Percentiles rank a stretch among this genome's conserved stretches.
Conservation (phyloP, 2,113 vertebrate genomes). For the Scomber scombrus region DNA sequence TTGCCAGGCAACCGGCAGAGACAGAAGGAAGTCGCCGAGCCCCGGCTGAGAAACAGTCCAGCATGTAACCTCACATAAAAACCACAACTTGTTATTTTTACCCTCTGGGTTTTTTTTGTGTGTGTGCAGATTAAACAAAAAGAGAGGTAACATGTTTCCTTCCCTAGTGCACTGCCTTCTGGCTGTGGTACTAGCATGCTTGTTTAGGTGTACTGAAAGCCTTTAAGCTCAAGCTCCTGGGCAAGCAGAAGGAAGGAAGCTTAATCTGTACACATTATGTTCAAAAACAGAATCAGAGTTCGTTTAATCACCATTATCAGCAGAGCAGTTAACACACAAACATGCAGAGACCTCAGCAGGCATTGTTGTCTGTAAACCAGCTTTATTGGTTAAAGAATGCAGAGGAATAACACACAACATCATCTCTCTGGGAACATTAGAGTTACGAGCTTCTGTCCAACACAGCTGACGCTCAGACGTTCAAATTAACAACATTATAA, state of each 20-base stretch:
- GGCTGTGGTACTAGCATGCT: too few species aligned
- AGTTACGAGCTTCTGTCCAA: conserved; percentile 42
- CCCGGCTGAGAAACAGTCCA: too few species aligned
- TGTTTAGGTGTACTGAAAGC: background rate
- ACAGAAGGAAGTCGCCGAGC: too few species aligned
- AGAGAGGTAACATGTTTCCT: too few species aligned
- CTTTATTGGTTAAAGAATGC: conserved; percentile 70
- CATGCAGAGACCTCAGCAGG: conserved; percentile 6
- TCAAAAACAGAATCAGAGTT: conserved; percentile 33
- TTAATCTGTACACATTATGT: conserved; percentile 1
- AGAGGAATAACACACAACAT: conserved; percentile 58
- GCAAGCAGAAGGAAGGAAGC: background rate
- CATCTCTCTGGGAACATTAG: conserved; percentile 50
- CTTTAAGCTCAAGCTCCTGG: background rate
- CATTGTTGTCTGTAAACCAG: conserved; percentile 75
- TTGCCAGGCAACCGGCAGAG: too few species aligned
- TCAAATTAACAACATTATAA: conserved; percentile 67
- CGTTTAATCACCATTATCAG: conserved; percentile 29
- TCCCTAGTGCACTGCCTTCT: too few species aligned
- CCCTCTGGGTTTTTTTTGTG: too few species aligned
- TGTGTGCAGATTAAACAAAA: too few species aligned
- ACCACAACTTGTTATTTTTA: too few species aligned
- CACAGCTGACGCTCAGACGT: conserved; percentile 37
- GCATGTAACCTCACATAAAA: too few species aligned
- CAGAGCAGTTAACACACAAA: conserved; percentile 26